Base-by-base conservation (phyloP, 2,888 invertebrate species). In the Yponomeuta plumbellus region DNA sequence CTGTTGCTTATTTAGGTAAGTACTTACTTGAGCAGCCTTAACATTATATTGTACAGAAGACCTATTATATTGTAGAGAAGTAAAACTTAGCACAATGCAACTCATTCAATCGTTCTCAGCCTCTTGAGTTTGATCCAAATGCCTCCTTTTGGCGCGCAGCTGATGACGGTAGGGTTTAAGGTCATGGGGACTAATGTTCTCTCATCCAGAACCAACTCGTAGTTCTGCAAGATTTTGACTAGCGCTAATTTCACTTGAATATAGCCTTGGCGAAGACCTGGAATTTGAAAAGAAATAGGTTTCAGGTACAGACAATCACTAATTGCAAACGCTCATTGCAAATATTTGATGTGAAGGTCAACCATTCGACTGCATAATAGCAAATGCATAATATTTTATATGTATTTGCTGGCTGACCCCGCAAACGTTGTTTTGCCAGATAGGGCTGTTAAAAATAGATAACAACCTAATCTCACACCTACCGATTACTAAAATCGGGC, bases 251-350 rank as follows among this genome's bases (percentile, higher is more conserved):
- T 91, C 22, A 87, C 84, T 71, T 91, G 90, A 58, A 91, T 85
- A 71, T 89, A 86, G 1, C 90, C 91, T 79, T 91, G 91, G 23
- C 89, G 83, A 63, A 88, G 77, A 69, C 91, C 91, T 91, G 74
- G 58, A 76, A 75, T 71, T 72, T 62, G 70, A 73, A 71, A 34
- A 34, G 34, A 34, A 34, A 70, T 39, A n/a, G 39, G 17, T 57
- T 66, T 56, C 17, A 56, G 56, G 56, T 5, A 56, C 20, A 52
- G 26, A 26, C 26, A 34, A 34, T 34, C 34, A 34, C 34, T 26
- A 26, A 26, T 26, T 26, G 6, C n/a, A n/a, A n/a, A n/a, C 8
- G 34, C 22, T 59, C 11, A 59, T 5, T 23, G 57, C 57, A 59
- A 21, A 20, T 10, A 59, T 59, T 22, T 21, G 21, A 59, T 59